Evolutionary conservation across 1,140 invertebrate genomes (phyloP).

Genomic region (Listronotus bonariensis): DNA sequence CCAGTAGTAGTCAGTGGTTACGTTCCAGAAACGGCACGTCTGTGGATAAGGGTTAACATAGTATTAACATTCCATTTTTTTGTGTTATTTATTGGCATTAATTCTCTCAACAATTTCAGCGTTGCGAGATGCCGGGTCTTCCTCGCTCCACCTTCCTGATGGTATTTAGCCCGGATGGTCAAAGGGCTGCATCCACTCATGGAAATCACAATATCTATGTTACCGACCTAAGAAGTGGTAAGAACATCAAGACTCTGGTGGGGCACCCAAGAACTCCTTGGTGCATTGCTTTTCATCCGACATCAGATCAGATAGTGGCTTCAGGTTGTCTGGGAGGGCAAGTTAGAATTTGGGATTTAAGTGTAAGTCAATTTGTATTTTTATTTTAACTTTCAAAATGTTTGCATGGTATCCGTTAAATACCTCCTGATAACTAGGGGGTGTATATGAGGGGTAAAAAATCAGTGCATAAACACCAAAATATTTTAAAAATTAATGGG

Average conservation of each 20-base stretch:
- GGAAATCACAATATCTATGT: conserved; percentile 93
- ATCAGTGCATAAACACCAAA: too few relatives aligned
- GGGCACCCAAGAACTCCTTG: conserved; percentile 91
- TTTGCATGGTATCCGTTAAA: too few relatives aligned
- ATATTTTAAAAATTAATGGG: too few relatives aligned
- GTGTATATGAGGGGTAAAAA: too few relatives aligned
- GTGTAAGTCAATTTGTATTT: conserved; percentile 63
- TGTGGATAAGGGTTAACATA: too few relatives aligned
- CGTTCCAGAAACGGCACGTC: too few relatives aligned
- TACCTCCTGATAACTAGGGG: too few relatives aligned
- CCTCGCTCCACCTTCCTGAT: conserved; percentile 81
- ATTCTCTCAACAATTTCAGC: conserved; percentile 57
- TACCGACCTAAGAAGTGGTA: conserved; percentile 78
- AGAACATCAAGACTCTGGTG: conserved; percentile 75
- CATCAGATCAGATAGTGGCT: conserved; percentile 80
- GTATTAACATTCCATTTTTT: conserved; percentile 11
- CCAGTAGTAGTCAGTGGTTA: too few relatives aligned
- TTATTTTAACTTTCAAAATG: background rate
- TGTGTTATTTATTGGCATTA: conserved; percentile 31
- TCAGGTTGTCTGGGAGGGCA: conserved; percentile 89
- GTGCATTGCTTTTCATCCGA: conserved; percentile 90
- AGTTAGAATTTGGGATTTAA: conserved; percentile 89
- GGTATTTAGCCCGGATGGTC: conserved; percentile 85
- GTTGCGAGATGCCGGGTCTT: conserved; percentile 74
- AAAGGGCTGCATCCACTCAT: conserved; percentile 86